phyloP scores from a whole-genome alignment of 2,888 invertebrate species.

The Limnephilus auricula region DNA sequence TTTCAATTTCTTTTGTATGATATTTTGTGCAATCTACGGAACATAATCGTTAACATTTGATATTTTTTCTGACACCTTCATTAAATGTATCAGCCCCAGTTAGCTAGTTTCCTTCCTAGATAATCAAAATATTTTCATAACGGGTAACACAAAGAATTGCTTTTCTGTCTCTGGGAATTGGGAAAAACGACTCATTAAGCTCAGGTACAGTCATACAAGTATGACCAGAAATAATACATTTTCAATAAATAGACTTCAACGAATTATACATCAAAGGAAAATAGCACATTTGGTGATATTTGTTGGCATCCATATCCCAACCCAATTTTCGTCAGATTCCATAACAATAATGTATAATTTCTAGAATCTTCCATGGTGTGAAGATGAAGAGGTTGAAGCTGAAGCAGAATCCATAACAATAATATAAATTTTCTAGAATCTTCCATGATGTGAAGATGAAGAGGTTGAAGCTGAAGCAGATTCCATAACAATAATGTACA shows the following conservation, averaged over 20 bases:
- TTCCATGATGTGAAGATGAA: conserved; percentile 67
- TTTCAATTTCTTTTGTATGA: too few species aligned
- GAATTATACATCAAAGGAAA: too few species aligned
- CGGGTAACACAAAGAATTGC: neutral
- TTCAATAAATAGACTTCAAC: too few species aligned
- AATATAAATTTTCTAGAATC: conserved; percentile 31
- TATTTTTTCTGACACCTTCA: neutral
- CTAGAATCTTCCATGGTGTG: conserved; percentile 67
- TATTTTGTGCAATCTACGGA: neutral
- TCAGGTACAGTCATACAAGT: too few species aligned
- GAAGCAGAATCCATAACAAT: conserved; percentile 36
- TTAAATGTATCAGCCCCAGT: neutral
- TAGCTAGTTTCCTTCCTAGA: neutral
- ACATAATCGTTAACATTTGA: neutral
- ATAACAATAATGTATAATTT: neutral
- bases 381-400: conserved; percentile 54
- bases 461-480: conserved; percentile 43
- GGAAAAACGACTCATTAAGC: neutral
- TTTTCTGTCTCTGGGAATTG: neutral
- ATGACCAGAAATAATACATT: too few species aligned
- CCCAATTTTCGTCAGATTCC: too few species aligned
- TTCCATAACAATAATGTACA: neutral
- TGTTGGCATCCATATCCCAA: too few species aligned
- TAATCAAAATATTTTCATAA: neutral
- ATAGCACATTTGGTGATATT: too few species aligned